Conservation (phyloP, 53 echinoderm and acorn worm species). For the Luidia sarsii region DNA sequence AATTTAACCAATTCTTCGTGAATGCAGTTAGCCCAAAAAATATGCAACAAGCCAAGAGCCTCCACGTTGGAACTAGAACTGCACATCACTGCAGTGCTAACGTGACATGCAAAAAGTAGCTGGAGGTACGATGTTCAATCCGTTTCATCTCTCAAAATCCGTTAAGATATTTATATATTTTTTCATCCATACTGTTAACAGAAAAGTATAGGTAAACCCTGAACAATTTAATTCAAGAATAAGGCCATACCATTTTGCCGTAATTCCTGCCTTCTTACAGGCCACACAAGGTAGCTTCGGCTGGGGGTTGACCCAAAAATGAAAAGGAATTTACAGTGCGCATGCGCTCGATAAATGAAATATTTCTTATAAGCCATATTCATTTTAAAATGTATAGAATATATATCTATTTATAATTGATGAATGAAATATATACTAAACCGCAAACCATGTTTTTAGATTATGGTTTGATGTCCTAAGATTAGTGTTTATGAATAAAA, state of each 20-base stretch:
- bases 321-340: constrained; percentile 47
- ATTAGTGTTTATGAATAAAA: too few species aligned
- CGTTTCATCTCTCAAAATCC: constrained; percentile 12
- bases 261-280: constrained; percentile 44
- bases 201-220: not conserved
- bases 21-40: not conserved
- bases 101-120: constrained; percentile 27
- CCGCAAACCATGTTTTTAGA: too few species aligned
- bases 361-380: not conserved
- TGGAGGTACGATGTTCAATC: constrained; percentile 13
- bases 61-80: constrained; percentile 32
- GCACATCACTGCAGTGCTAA: not conserved
- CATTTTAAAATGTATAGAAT: not conserved
- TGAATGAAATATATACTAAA: not conserved
- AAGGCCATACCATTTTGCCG: constrained; percentile 62
- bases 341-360: constrained; percentile 26
- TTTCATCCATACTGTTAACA: not conserved
- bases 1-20: not conserved
- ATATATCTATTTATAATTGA: not conserved
- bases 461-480: too few species aligned
- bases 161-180: not conserved
- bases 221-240: not conserved
- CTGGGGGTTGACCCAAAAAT: constrained; percentile 72
- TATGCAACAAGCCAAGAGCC: too few species aligned
- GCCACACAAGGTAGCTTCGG: constrained; percentile 79